phyloP scores from a whole-genome alignment of 2,797 vertebrate genomes.

The Phataginus tricuspis region DNA sequence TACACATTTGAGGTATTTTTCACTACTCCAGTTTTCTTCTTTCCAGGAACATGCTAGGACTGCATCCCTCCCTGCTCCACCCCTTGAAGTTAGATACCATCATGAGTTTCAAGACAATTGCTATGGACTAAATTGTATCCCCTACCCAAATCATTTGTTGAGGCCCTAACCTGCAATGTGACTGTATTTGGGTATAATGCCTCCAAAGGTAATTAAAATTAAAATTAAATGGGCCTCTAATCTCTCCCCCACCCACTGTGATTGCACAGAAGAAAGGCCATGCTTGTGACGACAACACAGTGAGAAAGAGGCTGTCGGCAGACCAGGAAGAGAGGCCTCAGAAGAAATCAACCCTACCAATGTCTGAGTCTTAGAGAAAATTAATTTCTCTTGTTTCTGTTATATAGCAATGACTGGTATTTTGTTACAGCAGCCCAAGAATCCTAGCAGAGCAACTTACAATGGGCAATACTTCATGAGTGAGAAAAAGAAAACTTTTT shows the following conservation, averaged over 20 bases:
- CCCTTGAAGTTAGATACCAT: not conserved
- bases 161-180: not conserved
- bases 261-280: not conserved
- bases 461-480: not conserved
- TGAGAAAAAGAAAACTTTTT: not conserved
- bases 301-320: rapidly evolving
- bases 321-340: too few species aligned
- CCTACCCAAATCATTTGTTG: not conserved
- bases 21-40: not conserved
- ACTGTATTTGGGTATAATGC: not conserved
- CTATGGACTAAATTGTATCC: not conserved
- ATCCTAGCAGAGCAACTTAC: not conserved
- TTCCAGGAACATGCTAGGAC: not conserved
- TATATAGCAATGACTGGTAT: too few species aligned
- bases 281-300: too few species aligned
- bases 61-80: not conserved
- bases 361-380: not conserved
- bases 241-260: not conserved
- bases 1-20: not conserved
- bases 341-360: not conserved
- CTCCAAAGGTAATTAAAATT: conserved; percentile 9
- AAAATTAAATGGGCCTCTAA: not conserved
- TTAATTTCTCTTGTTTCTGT: not conserved
- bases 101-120: not conserved
- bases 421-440: not conserved